Evolutionary conservation across 2,888 invertebrate species (phyloP), one percentile per base, ranked within the genome.

Genomic region (Altica lythri): DNA sequence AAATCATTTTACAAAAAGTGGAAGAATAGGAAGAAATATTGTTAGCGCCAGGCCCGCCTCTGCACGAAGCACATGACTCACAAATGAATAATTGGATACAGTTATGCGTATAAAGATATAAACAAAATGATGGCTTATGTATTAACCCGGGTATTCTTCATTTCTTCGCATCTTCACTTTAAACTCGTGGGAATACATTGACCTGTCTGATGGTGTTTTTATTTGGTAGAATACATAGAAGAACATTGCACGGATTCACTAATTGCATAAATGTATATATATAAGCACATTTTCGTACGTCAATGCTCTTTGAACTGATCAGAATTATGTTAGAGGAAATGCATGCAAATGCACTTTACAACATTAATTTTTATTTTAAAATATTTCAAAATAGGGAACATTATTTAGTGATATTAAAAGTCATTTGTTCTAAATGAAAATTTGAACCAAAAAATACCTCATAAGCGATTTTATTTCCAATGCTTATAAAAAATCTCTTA

Each of bases 171-270:
- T 53, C 51, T 52, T 58, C 52, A 45, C 42, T 56, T 48, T 52
- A 56, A 44, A 53, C 57, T 61, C 62, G 62, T 63, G 62, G 61
- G 62, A 63, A 63, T 59, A 52, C 59, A 54, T 59, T 57, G 62
- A 61, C 62, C 62, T 55, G 55, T 49, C 58, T 49, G 43, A 53
- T 53, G 53, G 55, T 43, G 49, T 58, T 58, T 58, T 58, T 53
- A 46, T 58, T 55, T 46, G 52, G 58, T 34, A 48, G 45, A 48
- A 53, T 47, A 51, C 44, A 57, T 44, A 30, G 29, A 52, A 51
- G 44, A 52, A 43, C 51, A 55, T 44, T 52, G 55, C 43, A 48
- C 48, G 40, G 52, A 45, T 48, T 52, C 45, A 56, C 56, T 52
- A 52, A 56, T 56, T 56, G 56, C 52, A 45, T 48, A 56, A 44